Evolutionary conservation across 2,797 vertebrate genomes (phyloP).

Genomic region (Delichon dasypus): DNA sequence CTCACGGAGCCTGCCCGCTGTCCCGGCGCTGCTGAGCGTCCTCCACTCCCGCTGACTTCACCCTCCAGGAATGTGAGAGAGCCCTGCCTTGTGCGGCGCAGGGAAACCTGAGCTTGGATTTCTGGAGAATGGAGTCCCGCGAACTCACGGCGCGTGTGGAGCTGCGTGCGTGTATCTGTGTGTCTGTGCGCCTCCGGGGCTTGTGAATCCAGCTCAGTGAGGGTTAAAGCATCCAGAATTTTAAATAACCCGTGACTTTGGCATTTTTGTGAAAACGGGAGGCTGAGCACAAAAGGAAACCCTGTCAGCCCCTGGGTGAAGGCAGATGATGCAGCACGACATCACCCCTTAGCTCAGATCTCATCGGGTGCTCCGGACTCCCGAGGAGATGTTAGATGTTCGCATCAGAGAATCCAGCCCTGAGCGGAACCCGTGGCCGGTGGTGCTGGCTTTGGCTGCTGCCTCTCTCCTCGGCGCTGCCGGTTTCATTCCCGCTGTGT

Average conservation of each 20-base stretch:
- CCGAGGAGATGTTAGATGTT: neutral
- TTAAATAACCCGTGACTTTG: neutral
- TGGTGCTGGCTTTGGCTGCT: neutral
- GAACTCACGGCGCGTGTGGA: accelerated
- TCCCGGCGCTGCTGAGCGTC: neutral
- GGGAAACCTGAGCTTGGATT: neutral
- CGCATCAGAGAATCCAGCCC: neutral
- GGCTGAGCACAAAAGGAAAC: neutral
- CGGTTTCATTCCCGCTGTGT: neutral
- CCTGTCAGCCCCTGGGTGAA: neutral
- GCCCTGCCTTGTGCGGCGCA: neutral
- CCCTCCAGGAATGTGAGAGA: neutral
- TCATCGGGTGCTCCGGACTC: neutral
- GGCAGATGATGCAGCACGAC: neutral
- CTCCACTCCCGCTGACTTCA: neutral
- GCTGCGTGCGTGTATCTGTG: neutral
- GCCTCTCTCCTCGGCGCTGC: too few relatives aligned
- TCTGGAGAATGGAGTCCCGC: neutral
- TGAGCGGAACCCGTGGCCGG: neutral
- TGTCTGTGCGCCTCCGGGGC: accelerated
- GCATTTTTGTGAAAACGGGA: neutral
- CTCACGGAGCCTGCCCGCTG: neutral
- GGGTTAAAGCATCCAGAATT: neutral
- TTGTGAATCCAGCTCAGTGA: neutral
- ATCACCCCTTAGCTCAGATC: neutral